These are phyloP conservation scores for Anoura caudifer DNA, from an alignment of 2,113 vertebrate species.

Conservation along the genomic window DNA sequence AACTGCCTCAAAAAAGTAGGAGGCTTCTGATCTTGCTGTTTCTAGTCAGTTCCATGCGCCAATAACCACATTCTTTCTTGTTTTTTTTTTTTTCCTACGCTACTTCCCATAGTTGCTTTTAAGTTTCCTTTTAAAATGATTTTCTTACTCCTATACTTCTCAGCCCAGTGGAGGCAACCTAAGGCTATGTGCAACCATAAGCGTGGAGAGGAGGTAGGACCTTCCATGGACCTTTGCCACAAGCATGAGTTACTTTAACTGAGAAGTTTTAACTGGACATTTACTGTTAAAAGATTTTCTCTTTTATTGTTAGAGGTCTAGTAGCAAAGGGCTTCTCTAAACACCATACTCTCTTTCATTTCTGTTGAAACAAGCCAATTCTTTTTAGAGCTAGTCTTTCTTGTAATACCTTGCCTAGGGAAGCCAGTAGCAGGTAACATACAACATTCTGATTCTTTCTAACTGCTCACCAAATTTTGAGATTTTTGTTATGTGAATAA, in stretches of 20 bases:
- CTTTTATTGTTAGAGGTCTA: not conserved
- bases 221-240: not conserved
- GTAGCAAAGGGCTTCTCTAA: not conserved
- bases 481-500: not conserved
- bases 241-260: not conserved
- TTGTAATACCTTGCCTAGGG: not conserved
- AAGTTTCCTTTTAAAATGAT: not conserved
- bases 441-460: not conserved
- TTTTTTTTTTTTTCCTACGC: not conserved
- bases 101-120: not conserved
- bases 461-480: not conserved
- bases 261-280: not conserved
- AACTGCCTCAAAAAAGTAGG: not conserved
- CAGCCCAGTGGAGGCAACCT: not conserved
- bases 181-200: not conserved
- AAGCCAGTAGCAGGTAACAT: not conserved
- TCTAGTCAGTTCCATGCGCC: not conserved
- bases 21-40: not conserved
- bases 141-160: not conserved
- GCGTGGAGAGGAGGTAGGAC: not conserved
- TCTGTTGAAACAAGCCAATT: slow-evolving; percentile 15
- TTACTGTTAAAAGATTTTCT: not conserved
- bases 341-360: not conserved
- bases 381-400: not conserved
- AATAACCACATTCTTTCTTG: not conserved